Evolutionary conservation across 2,797 vertebrate genomes (phyloP), one percentile per base, ranked within the genome.

Genomic region (Mormyrus hasselquistii): DNA sequence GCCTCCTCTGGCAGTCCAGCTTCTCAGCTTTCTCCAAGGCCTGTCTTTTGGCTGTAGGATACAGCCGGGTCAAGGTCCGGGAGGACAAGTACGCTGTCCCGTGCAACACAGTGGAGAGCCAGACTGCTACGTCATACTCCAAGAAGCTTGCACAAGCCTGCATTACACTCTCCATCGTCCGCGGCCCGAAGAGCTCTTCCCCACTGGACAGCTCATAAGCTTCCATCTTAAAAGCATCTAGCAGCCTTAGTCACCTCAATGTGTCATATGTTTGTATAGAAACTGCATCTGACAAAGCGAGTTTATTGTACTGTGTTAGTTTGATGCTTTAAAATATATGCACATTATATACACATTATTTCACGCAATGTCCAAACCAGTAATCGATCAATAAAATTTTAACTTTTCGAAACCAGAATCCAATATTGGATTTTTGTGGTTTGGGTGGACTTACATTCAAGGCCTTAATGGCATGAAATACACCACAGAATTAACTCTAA

Each of bases 31-130:
- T 90, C 82, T 94, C 93, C 89, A 95, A 94, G 88, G 90, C 92
- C 57, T 94, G 88, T 82, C 90, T 93, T 9, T 92, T 92, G 0
- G 76, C 91, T 1, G 88, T 93, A 5, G 89, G 91, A 65, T 90
- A 90, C 16, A 93, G 92, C 69, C 91, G 91, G 38, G 89, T 65
- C 0, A 91, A 91, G 1, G 90, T 83, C 8, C 89, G 91, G 34
- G 90, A 69, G 0, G 89, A 65, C 0, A 92, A 93, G 19, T 89
- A 93, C 47, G 91, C 91, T 2, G 90, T 96, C 83, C 95, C 95
- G 0, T 90, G 95, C 50, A 92, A 92, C 85, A 92, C 91, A 25
- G 84, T 94, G 85, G 89, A 92, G 82, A 95, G 93, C n/a, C 91
- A 93, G 57, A 93, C 91, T 0, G 91, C 84, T 87, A 91, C 92